These are phyloP conservation scores for Jacana jacana DNA, from an alignment of 2,113 vertebrate species.

Conservation along the genomic window DNA sequence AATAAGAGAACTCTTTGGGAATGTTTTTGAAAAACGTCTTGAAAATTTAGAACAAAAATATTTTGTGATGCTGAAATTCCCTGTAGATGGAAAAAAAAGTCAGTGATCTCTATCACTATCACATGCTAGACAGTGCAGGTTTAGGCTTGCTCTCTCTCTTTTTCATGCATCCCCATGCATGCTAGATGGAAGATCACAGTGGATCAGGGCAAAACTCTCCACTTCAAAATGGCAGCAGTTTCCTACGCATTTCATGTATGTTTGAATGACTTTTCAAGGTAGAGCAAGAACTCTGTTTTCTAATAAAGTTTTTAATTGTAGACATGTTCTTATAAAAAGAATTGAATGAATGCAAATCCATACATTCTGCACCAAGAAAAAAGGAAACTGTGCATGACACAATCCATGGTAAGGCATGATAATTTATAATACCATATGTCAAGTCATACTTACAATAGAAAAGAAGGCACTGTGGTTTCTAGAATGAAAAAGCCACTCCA, in stretches of 20 bases:
- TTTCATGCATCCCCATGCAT: not conserved
- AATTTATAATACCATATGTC: slow-evolving; percentile 4
- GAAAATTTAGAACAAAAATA: not conserved
- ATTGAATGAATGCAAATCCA: not conserved
- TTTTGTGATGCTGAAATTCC: not conserved
- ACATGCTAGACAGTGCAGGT: not conserved
- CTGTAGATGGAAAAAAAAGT: no score
- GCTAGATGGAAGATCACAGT: not conserved
- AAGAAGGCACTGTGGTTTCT: not conserved
- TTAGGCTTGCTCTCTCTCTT: not conserved
- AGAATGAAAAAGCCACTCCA: not conserved
- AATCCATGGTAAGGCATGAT: not conserved
- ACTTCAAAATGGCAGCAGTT: not conserved
- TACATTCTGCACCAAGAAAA: not conserved
- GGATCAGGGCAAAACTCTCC: not conserved
- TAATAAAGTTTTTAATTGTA: not conserved
- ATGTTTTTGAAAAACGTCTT: not conserved
- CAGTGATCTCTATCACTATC: not conserved
- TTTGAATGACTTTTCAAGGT: not conserved
- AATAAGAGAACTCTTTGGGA: not conserved
- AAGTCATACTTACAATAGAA: not conserved
- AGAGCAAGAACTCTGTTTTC: not conserved
- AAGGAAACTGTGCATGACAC: not conserved
- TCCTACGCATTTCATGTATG: fast-evolving
- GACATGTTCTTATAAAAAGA: not conserved